These are phyloP conservation scores for Arvicanthis niloticus DNA, from an alignment of 2,113 vertebrate genomes.

Conservation along the genomic window DNA sequence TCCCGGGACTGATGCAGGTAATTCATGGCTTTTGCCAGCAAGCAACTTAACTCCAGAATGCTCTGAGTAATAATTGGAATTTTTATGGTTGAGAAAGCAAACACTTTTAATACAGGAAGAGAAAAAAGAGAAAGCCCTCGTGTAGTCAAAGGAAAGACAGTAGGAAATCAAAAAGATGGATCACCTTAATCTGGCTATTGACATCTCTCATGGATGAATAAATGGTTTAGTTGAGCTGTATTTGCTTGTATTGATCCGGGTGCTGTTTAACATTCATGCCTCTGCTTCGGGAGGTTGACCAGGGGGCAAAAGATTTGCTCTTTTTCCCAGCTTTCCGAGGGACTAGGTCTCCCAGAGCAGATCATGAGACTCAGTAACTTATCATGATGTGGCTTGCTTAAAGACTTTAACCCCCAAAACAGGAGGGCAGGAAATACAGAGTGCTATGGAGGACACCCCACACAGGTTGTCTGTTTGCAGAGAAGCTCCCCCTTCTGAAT, in stretches of 20 bases:
- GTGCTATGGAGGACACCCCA: conserved; percentile 35
- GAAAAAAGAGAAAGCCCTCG: conserved; percentile 87
- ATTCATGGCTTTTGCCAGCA: conserved; percentile 86
- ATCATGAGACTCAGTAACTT: conserved; percentile 87
- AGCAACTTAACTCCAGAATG: conserved; percentile 89
- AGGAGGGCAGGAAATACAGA: conserved; percentile 73
- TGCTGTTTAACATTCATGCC: conserved; percentile 96
- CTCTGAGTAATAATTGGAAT: conserved; percentile 95
- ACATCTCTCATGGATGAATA: conserved; percentile 98
- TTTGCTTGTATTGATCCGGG: conserved; percentile 96
- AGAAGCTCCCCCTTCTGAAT: not conserved
- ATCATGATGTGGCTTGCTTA: conserved; percentile 84
- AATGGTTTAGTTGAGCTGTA: conserved; percentile 98
- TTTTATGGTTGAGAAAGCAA: conserved; percentile 95
- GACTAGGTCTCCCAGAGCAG: conserved; percentile 86
- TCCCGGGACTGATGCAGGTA: conserved; percentile 90
- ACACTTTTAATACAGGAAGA: conserved; percentile 93
- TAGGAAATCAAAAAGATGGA: conserved; percentile 97
- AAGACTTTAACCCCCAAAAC: conserved; percentile 81
- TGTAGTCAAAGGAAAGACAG: conserved; percentile 92
- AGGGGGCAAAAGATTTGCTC: conserved; percentile 91
- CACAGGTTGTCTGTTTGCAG: not conserved
- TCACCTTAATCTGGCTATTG: conserved; percentile 98
- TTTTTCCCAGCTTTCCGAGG: conserved; percentile 87
- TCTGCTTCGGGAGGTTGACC: conserved; percentile 92